These are phyloP conservation scores for Meda fulgida DNA, from an alignment of 2,797 vertebrate species.

Conservation along the genomic window DNA sequence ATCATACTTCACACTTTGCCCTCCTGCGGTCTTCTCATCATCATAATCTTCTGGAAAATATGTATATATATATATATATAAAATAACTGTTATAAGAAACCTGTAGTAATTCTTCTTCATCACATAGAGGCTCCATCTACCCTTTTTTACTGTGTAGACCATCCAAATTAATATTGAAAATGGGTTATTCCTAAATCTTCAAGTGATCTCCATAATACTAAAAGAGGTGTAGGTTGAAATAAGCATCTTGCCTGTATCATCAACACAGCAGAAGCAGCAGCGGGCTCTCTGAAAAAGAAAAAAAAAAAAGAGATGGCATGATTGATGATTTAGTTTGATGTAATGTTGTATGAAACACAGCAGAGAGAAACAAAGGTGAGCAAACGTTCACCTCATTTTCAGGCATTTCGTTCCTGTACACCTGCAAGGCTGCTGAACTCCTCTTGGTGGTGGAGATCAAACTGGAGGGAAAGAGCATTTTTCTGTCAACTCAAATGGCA, in stretches of 20 bases:
- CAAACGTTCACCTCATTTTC: slow-evolving; percentile 84
- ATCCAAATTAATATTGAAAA: background rate
- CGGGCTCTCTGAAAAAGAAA: slow-evolving; percentile 89
- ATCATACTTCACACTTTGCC: slow-evolving; percentile 88
- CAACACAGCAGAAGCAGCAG: slow-evolving; percentile 92
- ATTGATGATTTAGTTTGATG: background rate
- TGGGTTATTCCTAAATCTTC: background rate
- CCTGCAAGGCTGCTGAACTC: slow-evolving; percentile 90
- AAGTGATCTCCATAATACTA: background rate
- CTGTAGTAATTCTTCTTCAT: slow-evolving; percentile 37
- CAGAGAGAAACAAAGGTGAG: background rate
- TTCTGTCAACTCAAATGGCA: background rate
- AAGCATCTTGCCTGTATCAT: slow-evolving; percentile 81
- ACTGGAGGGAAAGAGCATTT: slow-evolving; percentile 70
- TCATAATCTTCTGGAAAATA: slow-evolving; percentile 76
- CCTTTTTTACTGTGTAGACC: slow-evolving; percentile 4
- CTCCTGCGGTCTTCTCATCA: slow-evolving; percentile 75
- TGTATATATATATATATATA: background rate
- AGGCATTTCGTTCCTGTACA: slow-evolving; percentile 81
- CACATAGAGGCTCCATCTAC: slow-evolving; percentile 69
- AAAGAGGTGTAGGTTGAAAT: background rate
- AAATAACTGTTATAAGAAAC: background rate
- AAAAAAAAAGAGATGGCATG: slow-evolving; percentile 43
- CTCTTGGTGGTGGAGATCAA: slow-evolving; percentile 93
- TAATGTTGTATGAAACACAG: background rate